Conservation (phyloP, 2,888 invertebrate species). For the Limenitis arthemis region DNA sequence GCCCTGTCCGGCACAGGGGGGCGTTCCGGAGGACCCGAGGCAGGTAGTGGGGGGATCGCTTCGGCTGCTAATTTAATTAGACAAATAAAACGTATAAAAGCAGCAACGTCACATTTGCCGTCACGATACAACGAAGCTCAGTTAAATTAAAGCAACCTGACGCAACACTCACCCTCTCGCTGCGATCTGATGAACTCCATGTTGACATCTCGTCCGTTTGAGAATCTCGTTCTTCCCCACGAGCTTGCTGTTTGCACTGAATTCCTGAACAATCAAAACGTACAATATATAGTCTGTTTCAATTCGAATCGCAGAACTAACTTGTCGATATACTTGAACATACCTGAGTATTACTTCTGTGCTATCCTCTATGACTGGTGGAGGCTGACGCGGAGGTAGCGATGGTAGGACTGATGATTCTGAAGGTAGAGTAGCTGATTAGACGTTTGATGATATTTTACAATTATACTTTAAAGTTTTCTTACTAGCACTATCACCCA, state of each 20-base stretch:
- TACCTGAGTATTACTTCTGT: conserved; percentile 51
- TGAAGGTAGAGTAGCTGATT: conserved; percentile 23
- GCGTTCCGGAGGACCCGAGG: conserved; percentile 43
- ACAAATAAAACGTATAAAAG: neutral
- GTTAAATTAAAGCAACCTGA: neutral
- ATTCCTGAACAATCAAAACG: conserved; percentile 31
- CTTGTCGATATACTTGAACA: neutral
- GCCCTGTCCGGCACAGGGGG: conserved; percentile 31
- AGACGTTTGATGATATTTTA: neutral
- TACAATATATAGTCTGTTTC: neutral
- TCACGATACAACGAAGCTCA: neutral
- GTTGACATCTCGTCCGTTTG: conserved; percentile 59
- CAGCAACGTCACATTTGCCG: neutral
- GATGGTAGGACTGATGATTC: conserved; percentile 60
- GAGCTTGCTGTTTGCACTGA: conserved; percentile 33
- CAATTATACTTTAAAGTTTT: neutral
- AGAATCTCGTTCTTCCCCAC: conserved; percentile 59
- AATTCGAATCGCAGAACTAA: too few species aligned
- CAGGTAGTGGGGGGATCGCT: conserved; percentile 48
- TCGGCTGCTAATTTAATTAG: conserved; percentile 27
- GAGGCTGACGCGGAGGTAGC: conserved; percentile 50
- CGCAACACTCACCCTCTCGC: conserved; percentile 40
- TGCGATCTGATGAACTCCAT: conserved; percentile 59
- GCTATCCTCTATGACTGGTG: conserved; percentile 40
- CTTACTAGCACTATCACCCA: neutral